phyloP scores from a whole-genome alignment of 2,888 invertebrate species.

The Andrena chrysosceles region DNA sequence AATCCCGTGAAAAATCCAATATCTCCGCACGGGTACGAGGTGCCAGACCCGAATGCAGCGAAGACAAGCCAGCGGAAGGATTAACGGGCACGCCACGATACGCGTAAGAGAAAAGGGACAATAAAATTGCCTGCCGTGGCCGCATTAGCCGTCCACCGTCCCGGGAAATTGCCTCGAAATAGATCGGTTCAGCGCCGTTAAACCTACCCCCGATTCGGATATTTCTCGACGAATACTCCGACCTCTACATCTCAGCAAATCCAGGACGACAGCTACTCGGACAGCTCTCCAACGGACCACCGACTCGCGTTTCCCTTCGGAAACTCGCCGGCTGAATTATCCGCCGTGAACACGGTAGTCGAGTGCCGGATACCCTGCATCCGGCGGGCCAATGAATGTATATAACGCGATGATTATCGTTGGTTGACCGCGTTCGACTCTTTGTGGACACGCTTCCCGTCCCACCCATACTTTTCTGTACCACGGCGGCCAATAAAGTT shows the following conservation, averaged over 20 bases:
- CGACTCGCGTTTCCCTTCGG: constrained; percentile 10
- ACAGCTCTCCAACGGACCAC: neutral
- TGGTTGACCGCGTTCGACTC: constrained; percentile 13
- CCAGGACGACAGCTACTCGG: neutral
- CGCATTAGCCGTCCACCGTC: neutral
- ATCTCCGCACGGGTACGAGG: constrained; percentile 78
- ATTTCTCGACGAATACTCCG: neutral
- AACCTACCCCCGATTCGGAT: neutral
- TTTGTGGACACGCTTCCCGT: constrained; percentile 1
- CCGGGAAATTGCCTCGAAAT: constrained; percentile 20
- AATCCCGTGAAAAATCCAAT: constrained; percentile 78
- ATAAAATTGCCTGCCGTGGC: neutral
- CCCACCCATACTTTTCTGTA: neutral
- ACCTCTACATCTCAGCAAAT: neutral
- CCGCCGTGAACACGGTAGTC: constrained; percentile 10
- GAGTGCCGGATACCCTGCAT: constrained; percentile 44
- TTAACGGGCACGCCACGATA: neutral
- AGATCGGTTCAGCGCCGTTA: neutral
- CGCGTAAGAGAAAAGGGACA: neutral
- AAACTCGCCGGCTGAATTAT: constrained; percentile 23
- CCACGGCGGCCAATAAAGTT: neutral
- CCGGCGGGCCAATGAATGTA: constrained; percentile 40
- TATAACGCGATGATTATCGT: constrained; percentile 28
- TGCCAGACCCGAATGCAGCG: constrained; percentile 68
- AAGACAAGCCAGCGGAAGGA: constrained; percentile 7